Base-by-base conservation (phyloP, 2,797 vertebrate species). In the Numenius phaeopus region DNA sequence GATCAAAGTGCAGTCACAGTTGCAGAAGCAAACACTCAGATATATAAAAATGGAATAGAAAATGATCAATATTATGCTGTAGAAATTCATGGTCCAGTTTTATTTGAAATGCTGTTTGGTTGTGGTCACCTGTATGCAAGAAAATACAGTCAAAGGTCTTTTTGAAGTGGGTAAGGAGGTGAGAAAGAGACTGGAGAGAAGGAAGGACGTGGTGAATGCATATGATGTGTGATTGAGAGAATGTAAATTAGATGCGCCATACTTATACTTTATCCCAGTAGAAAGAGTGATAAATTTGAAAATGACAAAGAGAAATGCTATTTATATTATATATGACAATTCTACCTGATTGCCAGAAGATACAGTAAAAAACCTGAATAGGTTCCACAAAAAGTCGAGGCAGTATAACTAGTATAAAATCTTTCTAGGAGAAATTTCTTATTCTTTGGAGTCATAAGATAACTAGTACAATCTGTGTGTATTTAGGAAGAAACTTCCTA, bases 161-260 rank as follows among this genome's bases (percentile, higher is more conserved):
- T 61, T 27, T 80, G 78, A 89, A 65, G 71, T 75, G 86, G 49
- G 15, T 37, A 81, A 93, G 46, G 67, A 75, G 70, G 40, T 57
- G 92, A 90, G 55, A 86, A 58, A 77, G 78, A 89, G 62, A 66
- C 73, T 54, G 81, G 67, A 71, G 78, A 57, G 64, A 73, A 79
- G 57, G 77, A 71, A 23, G 52, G 57, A 54, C 13, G 75, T 94
- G 62, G 9, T 0, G 30, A 83, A 81, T 93, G 88, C 9, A 11
- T 81, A 10, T 67, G 46, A 81, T 2, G 61, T 83, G 5, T 89
- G 86, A 14, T 78, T 93, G 90, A 85, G 83, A 90, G 61, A 81
- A 83, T 83, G 72, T 71, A 50, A 95, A 89, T 82, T 93, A 95
- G 92, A 49, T 89, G 95, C 67, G 92, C 90, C 95, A 94, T 81